Base-by-base conservation (phyloP, 2,113 vertebrate genomes). In the Pica pica region DNA sequence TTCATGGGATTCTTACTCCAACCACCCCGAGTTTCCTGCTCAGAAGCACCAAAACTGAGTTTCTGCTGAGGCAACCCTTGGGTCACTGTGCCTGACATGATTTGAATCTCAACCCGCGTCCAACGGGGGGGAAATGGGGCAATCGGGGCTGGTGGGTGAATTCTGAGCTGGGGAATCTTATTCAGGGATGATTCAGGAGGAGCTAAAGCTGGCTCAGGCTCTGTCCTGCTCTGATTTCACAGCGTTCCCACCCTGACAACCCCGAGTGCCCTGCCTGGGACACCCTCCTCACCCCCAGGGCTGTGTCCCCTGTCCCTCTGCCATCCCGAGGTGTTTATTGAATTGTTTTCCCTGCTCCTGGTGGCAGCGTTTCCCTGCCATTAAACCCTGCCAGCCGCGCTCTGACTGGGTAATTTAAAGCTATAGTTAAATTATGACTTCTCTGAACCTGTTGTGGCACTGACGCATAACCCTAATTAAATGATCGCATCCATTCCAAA, bases 391-490 rank as follows among this genome's bases (percentile, higher is more conserved):
- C 98, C 97, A 97, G 95, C 97, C 95, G 16, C 96, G 71, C 97
- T 97, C 97, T 97, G 98, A 97, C 98, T 94, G 97, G 95, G 98
- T 98, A 98, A 99, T 99, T 99, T 98, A 98, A 98, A 98, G 98
- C 98, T 90, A 97, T 98, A 98, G 98, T 98, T 99, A 98, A 99
- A 99, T 99, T 98, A 98, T 98, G 98, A 99, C 98, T 98, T 98
- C 98, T 98, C 98, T 97, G 98, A 98, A 98, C 98, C 98, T 98
- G 98, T 99, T 98, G 98, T 98, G 98, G 98, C 98, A 98, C 98
- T 98, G 97, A 98, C 97, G 98, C 98, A 98, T 98, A 98, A 98
- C 98, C 98, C 98, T 99, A 99, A 99, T 99, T 99, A 99, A 99
- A 99, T 98, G 98, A 98, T 99, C 98, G 98, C 98, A 98, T 99